Base-by-base conservation (phyloP, 92 coral and sea anemone genomes). In the Heliopora coerulea region DNA sequence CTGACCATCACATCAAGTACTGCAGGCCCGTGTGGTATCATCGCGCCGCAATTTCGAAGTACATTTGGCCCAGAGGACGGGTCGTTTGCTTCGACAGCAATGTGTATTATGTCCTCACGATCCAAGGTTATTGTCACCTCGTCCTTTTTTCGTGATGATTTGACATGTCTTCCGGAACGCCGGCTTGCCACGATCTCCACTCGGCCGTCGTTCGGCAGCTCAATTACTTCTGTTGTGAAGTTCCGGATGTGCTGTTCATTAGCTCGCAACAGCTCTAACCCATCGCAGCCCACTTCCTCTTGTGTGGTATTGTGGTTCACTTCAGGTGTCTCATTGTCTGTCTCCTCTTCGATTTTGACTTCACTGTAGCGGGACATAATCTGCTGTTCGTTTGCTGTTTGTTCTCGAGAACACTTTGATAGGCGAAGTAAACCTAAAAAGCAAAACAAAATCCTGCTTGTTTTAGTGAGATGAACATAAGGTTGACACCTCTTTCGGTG, bases 131-230 rank as follows among this genome's bases (percentile, higher is more conserved):
- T 44, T 17, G 58, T 20, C 5, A 67, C 74, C 29, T 67, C 74
- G 74, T 67, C 74, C 24, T 46, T 67, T 17, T 26, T 35, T 44
- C 74, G 74, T 33, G 19, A 44, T 26, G 59, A 67, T 34, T 11
- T 48, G 11, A 67, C 74, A 7, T 14, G 59, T 49, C 33, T 44
- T 48, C 74, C 74, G 24, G 30, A 70, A 37, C 77, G 77, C 35
- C 77, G 77, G 46, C 77, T 70, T 29, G 77, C 77, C 26, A 52
- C 64, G 50, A 70, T 54, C 77, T 54, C 77, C 10, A 70, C 64
- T 7, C 77, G 77, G 21, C 77, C 77, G n/a, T 70, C 77, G 62
- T 52, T 70, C 49, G 77, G 77, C 32, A 70, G 58, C 50, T 70
- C 77, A 49, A 70, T 70, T 1, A 70, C 49, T 37, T 54, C 62